A percentile compares a stretch with the other conserved stretches of the same genome.
Evolutionary conservation across 53 echinoderm and acorn worm species (phyloP).

Genomic region (Patiria pectinifera): DNA sequence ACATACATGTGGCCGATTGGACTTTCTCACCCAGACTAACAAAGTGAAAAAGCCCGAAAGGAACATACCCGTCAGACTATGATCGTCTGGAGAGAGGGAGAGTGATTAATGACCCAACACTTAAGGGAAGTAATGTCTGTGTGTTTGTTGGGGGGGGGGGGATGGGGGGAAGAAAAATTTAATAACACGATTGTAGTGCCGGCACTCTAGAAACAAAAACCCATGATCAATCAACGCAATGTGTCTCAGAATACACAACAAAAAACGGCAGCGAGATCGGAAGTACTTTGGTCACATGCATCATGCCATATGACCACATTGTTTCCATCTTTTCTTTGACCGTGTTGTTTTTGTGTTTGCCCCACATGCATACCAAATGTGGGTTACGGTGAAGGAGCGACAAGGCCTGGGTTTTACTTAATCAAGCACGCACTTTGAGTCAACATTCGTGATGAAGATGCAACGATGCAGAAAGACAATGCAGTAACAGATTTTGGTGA

Average conservation of each 20-base stretch:
- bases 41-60: background rate
- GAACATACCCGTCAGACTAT: background rate
- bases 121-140: background rate
- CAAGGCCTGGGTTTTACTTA: background rate
- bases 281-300: background rate
- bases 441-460: background rate
- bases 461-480: background rate
- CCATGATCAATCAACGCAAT: background rate
- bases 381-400: background rate
- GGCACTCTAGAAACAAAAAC: slow-evolving; percentile 1
- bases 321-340: background rate
- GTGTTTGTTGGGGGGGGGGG: background rate
- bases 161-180: background rate
- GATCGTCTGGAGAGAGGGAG: background rate
- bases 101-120: background rate
- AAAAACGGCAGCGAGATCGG: background rate
- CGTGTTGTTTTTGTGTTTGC: background rate
- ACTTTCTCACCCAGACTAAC: slow-evolving; percentile 28
- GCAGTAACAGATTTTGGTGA: background rate
- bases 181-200: background rate
- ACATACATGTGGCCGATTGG: slow-evolving; percentile 9
- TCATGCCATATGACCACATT: background rate
- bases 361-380: slow-evolving; percentile 5
- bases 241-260: background rate
- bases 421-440: background rate